These are phyloP conservation scores for Platysteira castanea DNA, from an alignment of 2,113 vertebrate species.

Conservation along the genomic window DNA sequence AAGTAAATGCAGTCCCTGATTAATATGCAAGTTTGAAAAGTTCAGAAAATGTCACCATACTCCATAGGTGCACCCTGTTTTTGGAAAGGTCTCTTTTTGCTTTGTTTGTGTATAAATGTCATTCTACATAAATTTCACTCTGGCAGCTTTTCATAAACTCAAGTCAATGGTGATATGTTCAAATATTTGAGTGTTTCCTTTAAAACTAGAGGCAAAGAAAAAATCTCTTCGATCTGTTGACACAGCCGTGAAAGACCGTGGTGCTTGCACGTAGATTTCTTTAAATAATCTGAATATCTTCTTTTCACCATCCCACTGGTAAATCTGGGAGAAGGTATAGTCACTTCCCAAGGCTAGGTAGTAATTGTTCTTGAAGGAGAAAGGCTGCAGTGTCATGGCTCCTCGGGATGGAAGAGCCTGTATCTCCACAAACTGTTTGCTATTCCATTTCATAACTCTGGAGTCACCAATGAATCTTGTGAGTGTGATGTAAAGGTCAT, in stretches of 20 bases:
- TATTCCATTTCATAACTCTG: constrained; percentile 89
- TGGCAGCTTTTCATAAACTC: constrained; percentile 82
- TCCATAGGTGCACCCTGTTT: constrained; percentile 1
- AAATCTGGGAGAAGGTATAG: constrained; percentile 97
- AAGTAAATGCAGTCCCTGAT: constrained; percentile 71
- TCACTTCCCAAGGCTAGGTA: constrained; percentile 95
- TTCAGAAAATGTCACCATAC: constrained; percentile 60
- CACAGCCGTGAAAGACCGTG: constrained; percentile 94
- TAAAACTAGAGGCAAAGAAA: constrained; percentile 96
- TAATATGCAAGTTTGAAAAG: constrained; percentile 69
- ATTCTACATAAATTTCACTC: neutral
- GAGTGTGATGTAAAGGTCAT: constrained; percentile 88
- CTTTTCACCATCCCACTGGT: constrained; percentile 88
- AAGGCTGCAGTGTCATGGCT: constrained; percentile 95
- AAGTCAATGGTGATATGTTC: constrained; percentile 92
- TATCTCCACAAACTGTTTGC: constrained; percentile 90
- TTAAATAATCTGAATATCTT: constrained; percentile 90
- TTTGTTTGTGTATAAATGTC: constrained; percentile 36
- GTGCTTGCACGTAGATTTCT: constrained; percentile 94
- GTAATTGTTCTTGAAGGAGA: constrained; percentile 87
- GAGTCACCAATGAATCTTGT: constrained; percentile 97
- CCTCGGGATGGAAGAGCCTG: constrained; percentile 93
- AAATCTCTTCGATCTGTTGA: constrained; percentile 94
- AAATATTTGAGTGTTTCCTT: constrained; percentile 95
- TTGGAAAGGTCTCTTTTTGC: constrained; percentile 10